Evolutionary conservation across 2,888 invertebrate species (phyloP), one percentile per base, ranked within the genome.

Genomic region (Hydrotaea diabolus): DNA sequence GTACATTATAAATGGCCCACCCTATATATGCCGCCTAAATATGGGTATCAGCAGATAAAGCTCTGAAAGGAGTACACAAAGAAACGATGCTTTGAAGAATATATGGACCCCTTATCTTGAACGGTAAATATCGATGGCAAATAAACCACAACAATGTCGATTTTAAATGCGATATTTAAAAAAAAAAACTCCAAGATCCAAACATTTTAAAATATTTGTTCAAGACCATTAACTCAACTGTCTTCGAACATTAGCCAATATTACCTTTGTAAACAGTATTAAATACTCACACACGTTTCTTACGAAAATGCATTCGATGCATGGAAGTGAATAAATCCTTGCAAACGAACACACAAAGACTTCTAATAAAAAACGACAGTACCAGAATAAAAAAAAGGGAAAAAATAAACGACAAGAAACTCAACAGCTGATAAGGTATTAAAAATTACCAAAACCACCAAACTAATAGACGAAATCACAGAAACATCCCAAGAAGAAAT

Each of bases 401-500:
- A 59, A 31, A 73, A 62, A 73, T 53, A 53, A 36, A 31, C 31
- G 9, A 74, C 75, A 62, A 77, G 75, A 46, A 82, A 82, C 59
- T 80, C 74, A 77, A 83, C 89, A 88, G 90, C 89, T 88, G 89
- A 89, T 89, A 89, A 89, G 85, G 89, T 87, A 89, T 90, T 89
- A 90, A 87, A 86, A 88, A 89, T 90, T 89, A 89, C 90, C 86
- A 87, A 74, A 82, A 86, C 89, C 84, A 57, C 43, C 39, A 82
- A 79, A 23, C 69, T 23, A 62, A 64, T 57, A 75, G 21, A 8
- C 21, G 8, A 57, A 74, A 49, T 17, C 55, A 75, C 17, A 39
- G 36, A 57, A 19, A 64, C 46, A 13, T 2, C 49, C 49, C 39
- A 31, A 31, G 31, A 31, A 43, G 9, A 43, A 1, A 43, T 43